phyloP scores from a whole-genome alignment of 2,113 vertebrate species.

The Illadopsis cleaveri region DNA sequence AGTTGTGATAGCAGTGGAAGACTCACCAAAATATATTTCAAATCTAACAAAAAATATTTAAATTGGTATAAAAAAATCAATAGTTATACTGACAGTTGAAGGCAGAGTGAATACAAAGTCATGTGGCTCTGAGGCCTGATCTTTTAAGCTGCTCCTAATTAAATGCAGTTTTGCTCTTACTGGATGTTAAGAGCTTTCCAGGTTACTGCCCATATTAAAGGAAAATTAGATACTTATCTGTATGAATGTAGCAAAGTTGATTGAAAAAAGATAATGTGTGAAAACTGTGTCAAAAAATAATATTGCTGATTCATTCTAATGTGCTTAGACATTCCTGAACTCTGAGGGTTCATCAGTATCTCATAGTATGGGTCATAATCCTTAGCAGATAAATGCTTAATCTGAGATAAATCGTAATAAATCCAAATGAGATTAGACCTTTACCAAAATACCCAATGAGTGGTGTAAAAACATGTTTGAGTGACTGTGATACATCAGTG shows the following conservation, averaged over 20 bases:
- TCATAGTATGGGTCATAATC: conserved; percentile 43
- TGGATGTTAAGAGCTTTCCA: conserved; percentile 45
- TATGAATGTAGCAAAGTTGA: conserved; percentile 4
- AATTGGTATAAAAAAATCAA: background rate
- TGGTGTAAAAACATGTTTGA: background rate
- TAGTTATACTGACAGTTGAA: background rate
- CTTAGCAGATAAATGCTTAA: conserved; percentile 61
- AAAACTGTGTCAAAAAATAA: conserved; percentile 43
- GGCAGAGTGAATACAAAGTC: background rate
- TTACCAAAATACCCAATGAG: conserved; percentile 3
- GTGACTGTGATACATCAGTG: conserved; percentile 5
- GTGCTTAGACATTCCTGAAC: conserved; percentile 27
- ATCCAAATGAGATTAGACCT: conserved; percentile 68
- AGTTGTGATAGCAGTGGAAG: background rate
- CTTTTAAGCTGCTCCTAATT: conserved; percentile 62
- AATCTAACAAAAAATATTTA: background rate
- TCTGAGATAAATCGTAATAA: conserved; percentile 61
- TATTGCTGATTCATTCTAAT: conserved; percentile 41
- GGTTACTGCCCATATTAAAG: conserved; percentile 17
- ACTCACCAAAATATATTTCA: background rate
- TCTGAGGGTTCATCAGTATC: background rate
- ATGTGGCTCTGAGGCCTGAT: conserved; percentile 39
- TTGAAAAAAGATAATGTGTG: conserved; percentile 34
- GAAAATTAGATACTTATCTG: conserved; percentile 45
- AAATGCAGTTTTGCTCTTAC: conserved; percentile 53